Evolutionary conservation across 2,797 vertebrate genomes (phyloP).

Genomic region (Mormyrops attenuatus): DNA sequence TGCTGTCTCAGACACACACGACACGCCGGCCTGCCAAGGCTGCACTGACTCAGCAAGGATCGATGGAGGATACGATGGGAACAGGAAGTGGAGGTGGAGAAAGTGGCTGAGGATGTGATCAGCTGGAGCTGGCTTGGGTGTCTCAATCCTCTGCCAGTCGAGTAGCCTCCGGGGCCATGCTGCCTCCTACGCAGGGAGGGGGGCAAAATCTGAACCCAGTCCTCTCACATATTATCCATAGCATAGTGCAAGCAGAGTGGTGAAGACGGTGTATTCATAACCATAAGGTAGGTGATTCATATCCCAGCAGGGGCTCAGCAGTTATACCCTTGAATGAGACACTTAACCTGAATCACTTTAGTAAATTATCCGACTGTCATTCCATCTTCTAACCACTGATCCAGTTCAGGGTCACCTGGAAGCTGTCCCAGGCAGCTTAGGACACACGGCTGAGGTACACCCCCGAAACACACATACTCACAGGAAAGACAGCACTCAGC

Average conservation of each 20-base stretch:
- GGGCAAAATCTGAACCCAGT: neutral
- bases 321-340: neutral
- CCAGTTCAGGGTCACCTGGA: neutral
- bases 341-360: conserved; percentile 4
- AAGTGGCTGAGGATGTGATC: neutral
- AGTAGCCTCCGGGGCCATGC: neutral
- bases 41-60: neutral
- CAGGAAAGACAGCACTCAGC: neutral
- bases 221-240: neutral
- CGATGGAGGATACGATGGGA: neutral
- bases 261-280: neutral
- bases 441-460: neutral
- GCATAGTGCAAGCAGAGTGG: neutral
- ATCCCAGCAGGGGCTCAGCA: neutral
- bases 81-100: neutral
- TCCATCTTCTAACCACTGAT: neutral
- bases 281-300: neutral
- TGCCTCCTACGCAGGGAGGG: neutral
- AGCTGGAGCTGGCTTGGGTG: neutral
- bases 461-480: neutral
- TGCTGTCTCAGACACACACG: neutral
- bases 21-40: neutral
- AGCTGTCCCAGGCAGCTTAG: neutral
- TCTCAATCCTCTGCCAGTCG: neutral
- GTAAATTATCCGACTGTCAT: neutral